Base-by-base conservation (phyloP, 53 echinoderm and acorn worm species). In the Zoroaster sp. region DNA sequence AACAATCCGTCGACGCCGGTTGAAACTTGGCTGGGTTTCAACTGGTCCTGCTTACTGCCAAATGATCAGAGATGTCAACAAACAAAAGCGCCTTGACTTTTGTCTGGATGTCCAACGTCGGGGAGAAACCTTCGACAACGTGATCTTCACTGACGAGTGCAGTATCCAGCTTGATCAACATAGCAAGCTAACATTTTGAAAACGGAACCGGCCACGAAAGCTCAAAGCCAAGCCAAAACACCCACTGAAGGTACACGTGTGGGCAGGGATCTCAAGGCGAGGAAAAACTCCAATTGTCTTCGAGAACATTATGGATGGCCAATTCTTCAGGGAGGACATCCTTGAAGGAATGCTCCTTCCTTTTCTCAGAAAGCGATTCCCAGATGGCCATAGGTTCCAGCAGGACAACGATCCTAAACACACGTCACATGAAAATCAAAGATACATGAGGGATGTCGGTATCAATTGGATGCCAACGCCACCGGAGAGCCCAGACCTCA, bases 391-490 rank as follows among this genome's bases (percentile, higher is more conserved):
- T 31, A 34, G 89, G 31, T 89, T 89, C 25, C 80, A 80, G 5
- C 89, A 89, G 13, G 89, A 89, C 32, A 89, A 89, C 17, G 78
- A 78, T 35, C 77, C 77, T 8, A 88, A 88, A 44, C 77, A 77
- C 30, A 59, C 65, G 1, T 33, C 75, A 51, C 14, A 40, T 4
- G 17, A 39, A 4, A 83, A n/a, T n/a, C n/a, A 73, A 1, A 78
- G 86, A 37, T 90, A 28, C 68, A 75, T 85, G 85, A 55, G 44
- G 37, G 33, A 73, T 4, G 40, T 59, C 30, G 53, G 39, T 25
- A 91, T 91, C 17, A 55, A 74, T 14, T 91, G 91, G 91, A 65
- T 66, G 46, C 65, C 30, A 14, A 74, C 74, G 2, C 77, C 86
- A n/a, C n/a, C n/a, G 4, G 91, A 86, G 18, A 74, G 74, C 38